These are phyloP conservation scores for Phataginus tetradactyla DNA, from an alignment of 2,797 vertebrate genomes.

Conservation along the genomic window DNA sequence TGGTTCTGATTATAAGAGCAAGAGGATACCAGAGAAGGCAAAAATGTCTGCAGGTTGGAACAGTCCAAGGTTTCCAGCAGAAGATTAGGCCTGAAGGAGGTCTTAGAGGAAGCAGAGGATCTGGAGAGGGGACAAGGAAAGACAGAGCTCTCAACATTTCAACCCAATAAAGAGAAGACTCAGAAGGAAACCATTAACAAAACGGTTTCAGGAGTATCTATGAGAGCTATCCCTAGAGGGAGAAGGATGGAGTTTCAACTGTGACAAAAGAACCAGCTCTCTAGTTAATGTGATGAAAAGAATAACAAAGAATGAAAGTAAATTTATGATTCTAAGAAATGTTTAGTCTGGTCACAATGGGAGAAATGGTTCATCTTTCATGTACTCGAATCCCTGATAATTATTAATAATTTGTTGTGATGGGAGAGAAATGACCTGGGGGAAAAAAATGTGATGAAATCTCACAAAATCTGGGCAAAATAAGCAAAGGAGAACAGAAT, in stretches of 20 bases:
- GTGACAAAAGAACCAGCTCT: background rate
- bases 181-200: background rate
- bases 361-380: slow-evolving; percentile 50
- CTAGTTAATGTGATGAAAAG: background rate
- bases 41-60: background rate
- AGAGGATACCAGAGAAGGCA: background rate
- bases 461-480: slow-evolving; percentile 41
- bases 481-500: slow-evolving; percentile 34
- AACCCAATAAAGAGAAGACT: background rate
- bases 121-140: background rate
- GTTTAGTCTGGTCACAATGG: slow-evolving; percentile 50
- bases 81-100: background rate
- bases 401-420: slow-evolving; percentile 52
- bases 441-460: background rate
- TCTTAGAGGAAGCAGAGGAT: background rate
- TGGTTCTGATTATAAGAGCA: background rate
- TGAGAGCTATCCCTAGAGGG: background rate
- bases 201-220: background rate
- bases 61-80: background rate
- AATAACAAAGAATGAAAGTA: background rate
- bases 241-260: background rate
- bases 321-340: slow-evolving; percentile 11
- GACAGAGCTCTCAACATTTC: accelerated
- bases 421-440: background rate
- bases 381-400: slow-evolving; percentile 12